Conservation (phyloP, 2,113 vertebrate species). For the Steatornis caripensis region DNA sequence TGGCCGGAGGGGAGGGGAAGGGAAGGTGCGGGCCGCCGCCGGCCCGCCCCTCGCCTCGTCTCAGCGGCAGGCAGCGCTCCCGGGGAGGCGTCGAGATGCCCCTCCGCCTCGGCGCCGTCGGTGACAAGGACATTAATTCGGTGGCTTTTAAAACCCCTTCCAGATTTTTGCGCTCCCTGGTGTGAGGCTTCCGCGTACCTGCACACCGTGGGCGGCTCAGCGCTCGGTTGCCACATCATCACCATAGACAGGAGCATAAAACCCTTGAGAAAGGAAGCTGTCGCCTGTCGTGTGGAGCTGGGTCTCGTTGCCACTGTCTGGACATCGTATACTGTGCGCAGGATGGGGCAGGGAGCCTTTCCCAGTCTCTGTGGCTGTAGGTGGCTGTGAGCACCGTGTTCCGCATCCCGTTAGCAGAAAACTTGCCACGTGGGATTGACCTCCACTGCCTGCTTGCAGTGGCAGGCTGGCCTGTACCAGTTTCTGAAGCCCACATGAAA, state of each 20-base stretch:
- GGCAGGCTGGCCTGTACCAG: neutral
- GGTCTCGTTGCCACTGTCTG: rapidly evolving
- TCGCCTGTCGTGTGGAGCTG: rapidly evolving
- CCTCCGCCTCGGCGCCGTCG: neutral
- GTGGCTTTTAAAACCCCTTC: rapidly evolving
- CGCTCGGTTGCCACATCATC: neutral
- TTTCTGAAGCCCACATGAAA: neutral
- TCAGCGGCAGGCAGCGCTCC: neutral
- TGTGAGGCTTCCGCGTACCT: neutral
- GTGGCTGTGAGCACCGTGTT: neutral
- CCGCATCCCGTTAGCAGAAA: too few relatives aligned
- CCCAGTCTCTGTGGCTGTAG: neutral
- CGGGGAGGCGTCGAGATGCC: rapidly evolving
- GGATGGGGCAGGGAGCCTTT: neutral
- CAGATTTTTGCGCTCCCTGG: rapidly evolving
- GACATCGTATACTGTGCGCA: rapidly evolving
- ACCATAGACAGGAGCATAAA: rapidly evolving
- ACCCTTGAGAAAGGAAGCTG: neutral
- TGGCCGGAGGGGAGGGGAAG: neutral
- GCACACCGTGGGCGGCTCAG: rapidly evolving
- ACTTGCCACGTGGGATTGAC: too few relatives aligned
- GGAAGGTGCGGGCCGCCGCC: too few relatives aligned
- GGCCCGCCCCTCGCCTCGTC: neutral
- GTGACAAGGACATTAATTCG: rapidly evolving
- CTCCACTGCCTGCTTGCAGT: neutral